A percentile compares a stretch with the other conserved stretches of the same genome.
phyloP scores from a whole-genome alignment of 2,113 vertebrate species.

The Murina feae region DNA sequence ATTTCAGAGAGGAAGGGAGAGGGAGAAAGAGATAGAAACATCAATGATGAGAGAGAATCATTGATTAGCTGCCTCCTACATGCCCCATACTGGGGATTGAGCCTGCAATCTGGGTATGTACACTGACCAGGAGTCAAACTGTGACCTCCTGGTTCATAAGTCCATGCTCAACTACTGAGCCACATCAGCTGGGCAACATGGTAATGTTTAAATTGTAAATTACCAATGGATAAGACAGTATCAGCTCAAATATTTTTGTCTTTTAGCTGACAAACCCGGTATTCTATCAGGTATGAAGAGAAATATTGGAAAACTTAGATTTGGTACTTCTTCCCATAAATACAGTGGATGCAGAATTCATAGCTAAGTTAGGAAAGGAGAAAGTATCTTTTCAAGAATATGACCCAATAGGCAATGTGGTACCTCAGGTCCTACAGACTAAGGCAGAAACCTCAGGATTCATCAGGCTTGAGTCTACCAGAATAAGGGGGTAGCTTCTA shows the following conservation, averaged over 20 bases:
- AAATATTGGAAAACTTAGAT: background rate
- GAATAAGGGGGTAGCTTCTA: background rate
- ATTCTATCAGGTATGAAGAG: background rate
- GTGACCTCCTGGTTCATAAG: no score
- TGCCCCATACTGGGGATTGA: no score
- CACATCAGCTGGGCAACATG: background rate
- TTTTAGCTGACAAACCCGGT: background rate
- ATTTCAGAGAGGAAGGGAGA: no score
- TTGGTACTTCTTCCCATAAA: background rate
- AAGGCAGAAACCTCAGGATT: background rate
- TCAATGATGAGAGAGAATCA: no score
- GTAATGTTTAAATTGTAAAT: background rate
- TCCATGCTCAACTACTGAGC: no score
- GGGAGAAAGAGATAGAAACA: no score
- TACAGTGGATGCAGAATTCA: background rate
- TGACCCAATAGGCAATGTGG: background rate
- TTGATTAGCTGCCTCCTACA: no score
- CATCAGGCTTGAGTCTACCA: background rate
- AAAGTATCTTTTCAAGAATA: background rate
- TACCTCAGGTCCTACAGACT: background rate
- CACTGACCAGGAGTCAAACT: no score
- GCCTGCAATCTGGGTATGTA: no score
- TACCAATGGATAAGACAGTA: background rate
- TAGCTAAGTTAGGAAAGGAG: background rate
- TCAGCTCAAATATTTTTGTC: background rate